Conservation (phyloP, 1,140 invertebrate genomes). For the Belonocnema kinseyi region DNA sequence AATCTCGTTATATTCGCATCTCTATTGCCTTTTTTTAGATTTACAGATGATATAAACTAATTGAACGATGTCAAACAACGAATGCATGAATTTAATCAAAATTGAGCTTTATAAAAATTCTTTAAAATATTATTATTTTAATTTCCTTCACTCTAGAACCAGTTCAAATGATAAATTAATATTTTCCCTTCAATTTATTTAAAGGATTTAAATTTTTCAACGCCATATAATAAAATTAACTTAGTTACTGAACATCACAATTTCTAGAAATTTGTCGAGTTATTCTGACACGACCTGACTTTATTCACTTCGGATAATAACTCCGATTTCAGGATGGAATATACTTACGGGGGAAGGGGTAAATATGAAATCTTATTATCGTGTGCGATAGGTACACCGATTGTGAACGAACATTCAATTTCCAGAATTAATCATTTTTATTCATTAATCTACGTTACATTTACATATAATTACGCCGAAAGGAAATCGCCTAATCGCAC, state of each 20-base stretch:
- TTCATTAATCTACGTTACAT: conserved; percentile 26
- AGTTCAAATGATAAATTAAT: background rate
- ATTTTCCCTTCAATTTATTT: background rate
- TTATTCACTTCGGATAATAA: background rate
- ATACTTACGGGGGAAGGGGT: background rate
- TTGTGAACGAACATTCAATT: conserved; percentile 24
- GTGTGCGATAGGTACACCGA: conserved; percentile 13
- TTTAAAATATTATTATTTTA: too few species aligned
- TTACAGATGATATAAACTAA: too few species aligned
- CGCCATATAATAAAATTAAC: conserved; percentile 13
- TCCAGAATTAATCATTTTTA: conserved; percentile 15
- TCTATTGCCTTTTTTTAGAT: too few species aligned
- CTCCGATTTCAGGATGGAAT: background rate
- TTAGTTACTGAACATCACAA: background rate
- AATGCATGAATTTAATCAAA: too few species aligned
- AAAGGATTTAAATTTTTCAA: background rate
- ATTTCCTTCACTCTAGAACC: background rate
- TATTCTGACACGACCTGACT: background rate
- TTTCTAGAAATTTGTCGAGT: conserved; percentile 12
- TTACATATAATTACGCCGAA: conserved; percentile 26
- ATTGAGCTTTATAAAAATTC: too few species aligned
- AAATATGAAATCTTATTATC: background rate
- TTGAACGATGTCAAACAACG: too few species aligned
- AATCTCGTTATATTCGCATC: too few species aligned
- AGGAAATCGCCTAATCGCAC: conserved; percentile 18